Conservation (phyloP, 2,888 invertebrate species). For the Hypomecis punctinalis region DNA sequence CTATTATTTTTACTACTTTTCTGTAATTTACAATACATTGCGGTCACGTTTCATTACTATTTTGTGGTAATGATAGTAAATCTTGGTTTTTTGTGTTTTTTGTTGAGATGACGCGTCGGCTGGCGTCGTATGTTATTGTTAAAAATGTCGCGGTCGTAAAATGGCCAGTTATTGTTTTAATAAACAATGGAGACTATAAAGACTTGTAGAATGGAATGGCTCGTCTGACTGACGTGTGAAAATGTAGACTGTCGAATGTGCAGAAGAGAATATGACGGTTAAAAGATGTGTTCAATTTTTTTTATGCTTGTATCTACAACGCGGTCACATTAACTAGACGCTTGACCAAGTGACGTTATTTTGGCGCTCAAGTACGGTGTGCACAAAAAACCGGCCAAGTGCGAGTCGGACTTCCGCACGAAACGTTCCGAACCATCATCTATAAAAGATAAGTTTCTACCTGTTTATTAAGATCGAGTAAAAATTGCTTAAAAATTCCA, state of each 20-base stretch:
- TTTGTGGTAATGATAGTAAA: constrained; percentile 60
- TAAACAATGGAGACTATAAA: constrained; percentile 81
- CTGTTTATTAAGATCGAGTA: too few relatives aligned
- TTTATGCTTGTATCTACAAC: constrained; percentile 9
- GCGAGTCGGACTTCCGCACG: too few relatives aligned
- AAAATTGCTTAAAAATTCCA: too few relatives aligned
- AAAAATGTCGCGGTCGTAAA: constrained; percentile 75
- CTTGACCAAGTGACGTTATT: too few relatives aligned
- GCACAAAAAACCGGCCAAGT: too few relatives aligned
- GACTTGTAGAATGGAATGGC: constrained; percentile 68
- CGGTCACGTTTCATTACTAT: constrained; percentile 58
- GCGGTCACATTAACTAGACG: too few relatives aligned
- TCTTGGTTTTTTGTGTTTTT: constrained; percentile 52
- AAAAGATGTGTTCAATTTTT: not conserved
- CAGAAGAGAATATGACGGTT: not conserved
- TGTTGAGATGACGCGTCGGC: constrained; percentile 50
- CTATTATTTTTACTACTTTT: constrained; percentile 29
- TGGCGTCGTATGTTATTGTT: constrained; percentile 72
- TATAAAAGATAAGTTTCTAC: too few relatives aligned
- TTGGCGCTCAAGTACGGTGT: too few relatives aligned
- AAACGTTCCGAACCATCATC: too few relatives aligned
- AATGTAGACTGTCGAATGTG: constrained; percentile 61
- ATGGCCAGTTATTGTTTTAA: constrained; percentile 79
- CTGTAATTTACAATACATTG: constrained; percentile 58
- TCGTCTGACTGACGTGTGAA: constrained; percentile 70